Base-by-base conservation (phyloP, 2,888 invertebrate genomes). In the Hermaeophaga mercurialis region DNA sequence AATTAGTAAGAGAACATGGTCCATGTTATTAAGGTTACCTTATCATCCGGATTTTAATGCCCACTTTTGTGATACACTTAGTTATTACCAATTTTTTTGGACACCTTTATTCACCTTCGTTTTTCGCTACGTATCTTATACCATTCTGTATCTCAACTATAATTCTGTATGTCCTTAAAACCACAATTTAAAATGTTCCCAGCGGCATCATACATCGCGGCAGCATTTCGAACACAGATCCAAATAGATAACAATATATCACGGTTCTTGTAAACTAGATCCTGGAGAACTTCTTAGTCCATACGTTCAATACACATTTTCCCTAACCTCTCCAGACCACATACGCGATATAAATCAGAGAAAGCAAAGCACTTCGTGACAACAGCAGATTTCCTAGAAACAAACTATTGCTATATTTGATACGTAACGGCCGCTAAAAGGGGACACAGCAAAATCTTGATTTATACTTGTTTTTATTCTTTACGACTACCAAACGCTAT, bases 351-450 rank as follows among this genome's bases (percentile, higher is more conserved):
- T 73, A 73, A 73, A 73, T 73, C 73, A 73, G 54, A 47, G 47
- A 54, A 61, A 62, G 66, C 70, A 71, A 72, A 70, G 72, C 69
- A 72, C 70, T 71, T 67, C 68, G 70, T 71, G 73, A 73, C 72
- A 73, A 71, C 68, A 67, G 65, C 73, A 73, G 73, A 72, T 73
- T 72, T 70, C 62, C 64, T 63, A 69, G 71, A 73, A 70, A 73
- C 72, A 44, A 43, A 52, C 43, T 44, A 12, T 31, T 43, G 33
- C 34, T 50, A 50, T 52, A 52, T 33, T 52, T 52, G 52, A 52
- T 34, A 52, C 43, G 52, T 52, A 44, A 24, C 43, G 22, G 34
- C 31, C 44, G 52, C 28, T 52, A 34, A 52, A 52, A 52, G 43
- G 52, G 50, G 34, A 43, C 52, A 33, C 24, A 44, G 44, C 34